Conservation (phyloP, 1,140 invertebrate genomes). For the Leptestheria dahalacensis region DNA sequence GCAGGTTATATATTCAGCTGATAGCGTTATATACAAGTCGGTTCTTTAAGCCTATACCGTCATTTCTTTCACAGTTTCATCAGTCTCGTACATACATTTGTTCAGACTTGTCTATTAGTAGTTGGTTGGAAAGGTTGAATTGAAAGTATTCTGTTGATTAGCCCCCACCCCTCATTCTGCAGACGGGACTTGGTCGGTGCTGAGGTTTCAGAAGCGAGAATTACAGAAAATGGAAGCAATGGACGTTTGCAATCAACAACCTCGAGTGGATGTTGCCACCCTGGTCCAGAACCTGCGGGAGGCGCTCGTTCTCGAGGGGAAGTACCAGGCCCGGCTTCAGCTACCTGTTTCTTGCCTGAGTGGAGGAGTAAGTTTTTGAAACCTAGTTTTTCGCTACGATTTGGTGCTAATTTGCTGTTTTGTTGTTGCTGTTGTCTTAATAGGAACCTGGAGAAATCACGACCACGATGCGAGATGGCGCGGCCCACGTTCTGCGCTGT, state of each 20-base stretch:
- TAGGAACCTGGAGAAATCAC: constrained; percentile 46
- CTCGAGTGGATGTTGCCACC: constrained; percentile 25
- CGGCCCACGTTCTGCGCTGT: constrained; percentile 58
- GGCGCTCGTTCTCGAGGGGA: constrained; percentile 45
- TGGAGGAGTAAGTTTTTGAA: constrained; percentile 24
- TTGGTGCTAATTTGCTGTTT: constrained; percentile 6
- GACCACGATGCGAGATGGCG: constrained; percentile 51
- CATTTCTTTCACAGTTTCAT: too few relatives aligned
- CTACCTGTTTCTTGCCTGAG: constrained; percentile 30
- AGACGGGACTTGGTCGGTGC: background rate
- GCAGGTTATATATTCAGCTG: background rate
- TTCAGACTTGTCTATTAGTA: background rate
- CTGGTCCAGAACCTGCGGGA: constrained; percentile 46
- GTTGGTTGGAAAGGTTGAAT: too few relatives aligned
- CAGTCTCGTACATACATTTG: too few relatives aligned
- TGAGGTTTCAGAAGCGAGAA: background rate
- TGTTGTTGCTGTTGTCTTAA: constrained; percentile 13
- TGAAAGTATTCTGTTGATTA: too few relatives aligned
- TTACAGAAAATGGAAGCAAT: constrained; percentile 7
- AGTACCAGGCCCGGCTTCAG: constrained; percentile 48
- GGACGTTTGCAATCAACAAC: constrained; percentile 6
- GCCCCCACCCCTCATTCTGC: background rate
- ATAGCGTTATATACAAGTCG: background rate
- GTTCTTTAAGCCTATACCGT: background rate
- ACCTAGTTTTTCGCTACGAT: background rate